Percentiles rank a stretch among this genome's conserved stretches.
phyloP scores from a whole-genome alignment of 2,797 vertebrate species.

The Fringilla coelebs region DNA sequence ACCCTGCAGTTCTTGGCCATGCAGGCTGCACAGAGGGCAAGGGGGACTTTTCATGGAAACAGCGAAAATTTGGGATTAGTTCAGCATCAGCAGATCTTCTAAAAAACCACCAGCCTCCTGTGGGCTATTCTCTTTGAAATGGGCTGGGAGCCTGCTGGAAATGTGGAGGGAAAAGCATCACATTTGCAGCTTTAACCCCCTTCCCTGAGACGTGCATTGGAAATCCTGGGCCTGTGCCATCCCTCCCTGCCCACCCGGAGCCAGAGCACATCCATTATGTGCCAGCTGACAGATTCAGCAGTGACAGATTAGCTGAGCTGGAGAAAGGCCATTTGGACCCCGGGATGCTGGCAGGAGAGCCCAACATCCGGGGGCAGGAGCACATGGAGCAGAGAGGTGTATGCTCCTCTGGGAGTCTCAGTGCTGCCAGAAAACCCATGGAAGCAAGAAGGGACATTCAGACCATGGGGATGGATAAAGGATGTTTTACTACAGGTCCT shows the following conservation, averaged over 20 bases:
- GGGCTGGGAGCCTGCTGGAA: not conserved
- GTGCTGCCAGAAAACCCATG: not conserved
- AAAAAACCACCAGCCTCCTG: not conserved
- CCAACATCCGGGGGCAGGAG: not conserved
- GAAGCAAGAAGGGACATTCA: not conserved
- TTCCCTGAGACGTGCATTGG: not conserved
- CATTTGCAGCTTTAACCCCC: not conserved
- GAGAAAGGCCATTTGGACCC: conserved; percentile 47
- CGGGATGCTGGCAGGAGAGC: not conserved
- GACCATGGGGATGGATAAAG: not conserved
- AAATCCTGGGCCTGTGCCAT: not conserved
- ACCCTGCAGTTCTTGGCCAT: not conserved
- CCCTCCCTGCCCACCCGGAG: not conserved
- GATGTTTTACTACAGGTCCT: not conserved
- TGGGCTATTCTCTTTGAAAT: not conserved
- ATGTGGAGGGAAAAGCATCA: not conserved
- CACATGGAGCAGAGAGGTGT: not conserved
- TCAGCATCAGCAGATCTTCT: not conserved
- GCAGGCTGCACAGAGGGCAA: not conserved
- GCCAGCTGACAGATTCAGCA: conserved; percentile 40
- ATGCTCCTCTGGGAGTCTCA: not conserved
- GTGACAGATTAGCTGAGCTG: conserved; percentile 33
- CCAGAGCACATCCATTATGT: not conserved
- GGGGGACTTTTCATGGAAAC: not conserved
- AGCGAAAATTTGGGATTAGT: not conserved